A percentile compares a stretch with the other conserved stretches of the same genome.
Conservation (phyloP, 2,113 vertebrate genomes). For the Burhinus oedicnemus region DNA sequence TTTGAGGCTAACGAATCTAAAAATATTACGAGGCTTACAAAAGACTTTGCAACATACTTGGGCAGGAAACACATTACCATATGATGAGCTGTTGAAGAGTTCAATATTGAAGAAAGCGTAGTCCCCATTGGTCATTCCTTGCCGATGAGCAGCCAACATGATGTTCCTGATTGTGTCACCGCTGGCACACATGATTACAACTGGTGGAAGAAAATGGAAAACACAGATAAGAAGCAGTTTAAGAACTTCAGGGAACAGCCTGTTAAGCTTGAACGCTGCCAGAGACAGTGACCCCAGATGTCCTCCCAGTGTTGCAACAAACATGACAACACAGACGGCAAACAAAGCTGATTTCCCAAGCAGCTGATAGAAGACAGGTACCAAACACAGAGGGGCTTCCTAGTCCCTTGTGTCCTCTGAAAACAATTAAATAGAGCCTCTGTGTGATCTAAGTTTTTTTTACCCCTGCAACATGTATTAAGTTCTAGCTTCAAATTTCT, state of each 20-base stretch:
- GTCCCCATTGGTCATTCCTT: conserved; percentile 87
- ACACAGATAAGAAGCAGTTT: conserved; percentile 44
- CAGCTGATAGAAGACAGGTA: background rate
- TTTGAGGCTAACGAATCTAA: conserved; percentile 11
- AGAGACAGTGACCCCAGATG: conserved; percentile 38
- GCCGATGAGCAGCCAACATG: conserved; percentile 91
- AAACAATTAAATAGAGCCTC: background rate
- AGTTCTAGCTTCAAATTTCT: background rate
- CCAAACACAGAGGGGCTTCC: background rate
- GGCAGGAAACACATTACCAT: conserved; percentile 79
- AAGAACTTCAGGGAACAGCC: conserved; percentile 35
- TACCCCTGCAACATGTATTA: background rate
- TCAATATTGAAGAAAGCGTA: conserved; percentile 96
- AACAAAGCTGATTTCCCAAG: background rate
- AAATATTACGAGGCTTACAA: conserved; percentile 23
- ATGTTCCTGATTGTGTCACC: conserved; percentile 87
- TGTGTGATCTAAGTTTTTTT: background rate
- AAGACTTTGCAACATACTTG: conserved; percentile 5
- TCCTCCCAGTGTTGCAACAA: conserved; percentile 8
- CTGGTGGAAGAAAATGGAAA: conserved; percentile 75
- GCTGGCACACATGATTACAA: conserved; percentile 94
- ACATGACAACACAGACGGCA: background rate
- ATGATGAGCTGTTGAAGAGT: conserved; percentile 95
- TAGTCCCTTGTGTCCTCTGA: background rate
- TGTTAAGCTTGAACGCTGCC: background rate